Percentiles rank a stretch among this genome's conserved stretches.
Conservation (phyloP, 2,797 vertebrate genomes). For the Lophura swinhoii region DNA sequence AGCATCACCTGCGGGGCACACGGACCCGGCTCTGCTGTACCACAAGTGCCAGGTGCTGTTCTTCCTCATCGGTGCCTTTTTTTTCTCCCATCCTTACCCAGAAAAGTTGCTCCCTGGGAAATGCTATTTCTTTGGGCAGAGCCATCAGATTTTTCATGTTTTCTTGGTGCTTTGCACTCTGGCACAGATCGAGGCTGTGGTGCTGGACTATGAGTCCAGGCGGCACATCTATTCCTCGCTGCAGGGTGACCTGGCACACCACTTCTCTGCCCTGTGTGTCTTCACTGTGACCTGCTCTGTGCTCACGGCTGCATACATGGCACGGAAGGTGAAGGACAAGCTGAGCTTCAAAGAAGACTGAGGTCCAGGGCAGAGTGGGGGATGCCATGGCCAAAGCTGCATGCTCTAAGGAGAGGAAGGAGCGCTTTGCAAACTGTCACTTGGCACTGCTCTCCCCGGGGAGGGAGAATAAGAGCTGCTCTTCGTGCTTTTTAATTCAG, state of each 20-base stretch:
- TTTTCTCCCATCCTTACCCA: slow-evolving; percentile 92
- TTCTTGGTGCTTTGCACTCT: slow-evolving; percentile 92
- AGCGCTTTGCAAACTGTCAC: accelerated
- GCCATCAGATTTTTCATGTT: slow-evolving; percentile 95
- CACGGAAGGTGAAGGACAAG: slow-evolving; percentile 81
- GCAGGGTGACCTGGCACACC: slow-evolving; percentile 85
- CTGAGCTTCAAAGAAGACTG: slow-evolving; percentile 83
- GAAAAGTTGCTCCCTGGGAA: slow-evolving; percentile 92
- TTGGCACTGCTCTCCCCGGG: background rate
- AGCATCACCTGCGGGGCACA: background rate
- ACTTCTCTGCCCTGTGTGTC: slow-evolving; percentile 89
- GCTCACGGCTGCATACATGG: slow-evolving; percentile 88
- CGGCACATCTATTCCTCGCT: slow-evolving; percentile 86
- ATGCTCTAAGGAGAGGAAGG: background rate
- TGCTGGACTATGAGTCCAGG: slow-evolving; percentile 88
- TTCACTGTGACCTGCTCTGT: slow-evolving; percentile 88
- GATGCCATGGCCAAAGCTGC: background rate
- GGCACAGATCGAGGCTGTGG: slow-evolving; percentile 92
- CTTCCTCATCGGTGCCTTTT: slow-evolving; percentile 91
- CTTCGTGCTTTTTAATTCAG: background rate
- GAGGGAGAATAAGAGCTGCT: background rate
- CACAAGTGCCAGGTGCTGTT: slow-evolving; percentile 92
- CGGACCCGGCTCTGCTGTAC: slow-evolving; percentile 85
- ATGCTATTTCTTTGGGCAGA: slow-evolving; percentile 93
- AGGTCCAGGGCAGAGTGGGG: background rate